Conservation (phyloP, 2,888 invertebrate genomes). For the Parthenolecanium corni region DNA sequence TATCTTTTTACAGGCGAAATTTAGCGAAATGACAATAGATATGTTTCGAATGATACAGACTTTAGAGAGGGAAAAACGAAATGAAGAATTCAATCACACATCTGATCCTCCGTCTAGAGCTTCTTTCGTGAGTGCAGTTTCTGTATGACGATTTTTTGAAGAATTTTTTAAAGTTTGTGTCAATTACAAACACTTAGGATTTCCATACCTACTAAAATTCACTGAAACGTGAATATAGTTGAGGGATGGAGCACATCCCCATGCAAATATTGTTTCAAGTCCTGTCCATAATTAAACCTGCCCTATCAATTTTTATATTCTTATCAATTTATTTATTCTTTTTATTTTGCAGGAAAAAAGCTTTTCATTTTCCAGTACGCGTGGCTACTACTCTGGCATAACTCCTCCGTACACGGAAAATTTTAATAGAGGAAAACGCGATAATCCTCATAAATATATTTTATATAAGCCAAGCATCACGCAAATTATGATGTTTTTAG, state of each 20-base stretch:
- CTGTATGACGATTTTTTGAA: background rate
- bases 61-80: conserved; percentile 72
- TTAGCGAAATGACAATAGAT: conserved; percentile 91
- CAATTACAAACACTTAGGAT: too few relatives aligned
- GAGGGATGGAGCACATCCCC: background rate
- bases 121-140: conserved; percentile 45
- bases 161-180: background rate
- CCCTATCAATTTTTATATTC: too few relatives aligned
- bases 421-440: conserved; percentile 58
- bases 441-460: conserved; percentile 94
- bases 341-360: conserved; percentile 36
- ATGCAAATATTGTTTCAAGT: background rate
- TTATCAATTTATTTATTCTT: background rate
- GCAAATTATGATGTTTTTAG: conserved; percentile 84
- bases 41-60: conserved; percentile 97
- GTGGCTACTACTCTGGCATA: conserved; percentile 31
- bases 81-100: conserved; percentile 63
- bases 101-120: conserved; percentile 60
- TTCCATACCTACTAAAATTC: too few relatives aligned
- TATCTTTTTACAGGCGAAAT: conserved; percentile 61
- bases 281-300: too few relatives aligned
- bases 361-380: conserved; percentile 36
- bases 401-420: conserved; percentile 50
- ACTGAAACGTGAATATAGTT: background rate
- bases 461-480: conserved; percentile 89